Evolutionary conservation across 2,797 vertebrate species (phyloP).

Genomic region (Onychomys leucogaster): DNA sequence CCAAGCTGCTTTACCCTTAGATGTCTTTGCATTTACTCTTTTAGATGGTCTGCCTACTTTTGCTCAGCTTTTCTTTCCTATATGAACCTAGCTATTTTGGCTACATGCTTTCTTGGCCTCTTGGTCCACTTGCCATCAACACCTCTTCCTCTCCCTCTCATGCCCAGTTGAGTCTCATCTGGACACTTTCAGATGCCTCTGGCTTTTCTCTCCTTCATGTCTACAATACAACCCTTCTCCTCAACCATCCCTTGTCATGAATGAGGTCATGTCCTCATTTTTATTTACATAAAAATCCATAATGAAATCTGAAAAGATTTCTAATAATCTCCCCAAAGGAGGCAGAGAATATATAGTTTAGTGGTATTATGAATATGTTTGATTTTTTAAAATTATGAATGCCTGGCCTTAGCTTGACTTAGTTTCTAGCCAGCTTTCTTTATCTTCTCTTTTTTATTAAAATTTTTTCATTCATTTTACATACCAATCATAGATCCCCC

Average conservation of each 20-base stretch:
- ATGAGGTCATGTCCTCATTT: not conserved
- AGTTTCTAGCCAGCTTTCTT: too few species aligned
- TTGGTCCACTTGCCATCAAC: too few species aligned
- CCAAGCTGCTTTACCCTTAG: not conserved
- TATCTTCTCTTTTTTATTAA: too few species aligned
- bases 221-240: not conserved
- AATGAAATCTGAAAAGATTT: not conserved
- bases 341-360: not conserved
- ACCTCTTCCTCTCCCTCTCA: not conserved
- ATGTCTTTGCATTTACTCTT: not conserved
- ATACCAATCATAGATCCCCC: too few species aligned
- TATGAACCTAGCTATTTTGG: not conserved
- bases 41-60: not conserved
- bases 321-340: not conserved
- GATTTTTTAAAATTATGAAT: not conserved
- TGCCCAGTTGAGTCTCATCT: not conserved
- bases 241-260: not conserved
- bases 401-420: too few species aligned
- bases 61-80: not conserved
- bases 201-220: not conserved
- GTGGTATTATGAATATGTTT: not conserved
- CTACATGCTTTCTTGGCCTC: not conserved
- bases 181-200: not conserved
- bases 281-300: not conserved
- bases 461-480: too few species aligned